These are phyloP conservation scores for Crotophaga sulcirostris DNA, from an alignment of 2,113 vertebrate species.

Conservation along the genomic window DNA sequence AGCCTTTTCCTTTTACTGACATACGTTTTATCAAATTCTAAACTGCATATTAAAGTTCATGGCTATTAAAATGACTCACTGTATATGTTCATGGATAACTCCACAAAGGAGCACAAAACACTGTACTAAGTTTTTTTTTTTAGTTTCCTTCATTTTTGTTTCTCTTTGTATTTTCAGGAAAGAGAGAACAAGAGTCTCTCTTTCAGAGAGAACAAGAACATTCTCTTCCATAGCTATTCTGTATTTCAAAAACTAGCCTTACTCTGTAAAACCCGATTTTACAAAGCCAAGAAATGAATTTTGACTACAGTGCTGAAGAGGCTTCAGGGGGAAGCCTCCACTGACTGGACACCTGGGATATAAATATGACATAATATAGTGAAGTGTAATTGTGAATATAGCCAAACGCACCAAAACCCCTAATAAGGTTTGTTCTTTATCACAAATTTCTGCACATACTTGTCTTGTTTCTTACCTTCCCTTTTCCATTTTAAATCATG, in stretches of 20 bases:
- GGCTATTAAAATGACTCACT: conserved; percentile 44
- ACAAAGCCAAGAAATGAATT: not conserved
- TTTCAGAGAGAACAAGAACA: not conserved
- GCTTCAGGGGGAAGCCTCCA: not conserved
- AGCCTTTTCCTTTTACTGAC: conserved; percentile 39
- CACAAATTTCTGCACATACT: not conserved
- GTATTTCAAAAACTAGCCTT: not conserved
- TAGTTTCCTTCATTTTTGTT: not conserved
- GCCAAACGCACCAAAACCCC: not conserved
- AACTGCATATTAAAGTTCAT: conserved; percentile 37
- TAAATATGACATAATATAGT: not conserved
- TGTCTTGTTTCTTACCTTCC: not conserved
- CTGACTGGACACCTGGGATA: not conserved
- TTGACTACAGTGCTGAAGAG: not conserved
- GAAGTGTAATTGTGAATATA: not conserved
- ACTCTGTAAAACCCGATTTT: not conserved
- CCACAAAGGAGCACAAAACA: conserved; percentile 4
- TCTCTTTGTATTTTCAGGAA: not conserved
- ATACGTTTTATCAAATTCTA: conserved; percentile 27
- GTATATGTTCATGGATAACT: not conserved
- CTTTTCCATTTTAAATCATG: not conserved
- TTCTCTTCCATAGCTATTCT: not conserved
- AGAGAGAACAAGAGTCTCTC: not conserved
- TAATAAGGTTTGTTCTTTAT: not conserved
- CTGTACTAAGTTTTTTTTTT: not conserved